Percentiles rank a stretch among this genome's conserved stretches.
These are phyloP conservation scores for Geothlypis trichas DNA, from an alignment of 2,113 vertebrate species.

Conservation along the genomic window DNA sequence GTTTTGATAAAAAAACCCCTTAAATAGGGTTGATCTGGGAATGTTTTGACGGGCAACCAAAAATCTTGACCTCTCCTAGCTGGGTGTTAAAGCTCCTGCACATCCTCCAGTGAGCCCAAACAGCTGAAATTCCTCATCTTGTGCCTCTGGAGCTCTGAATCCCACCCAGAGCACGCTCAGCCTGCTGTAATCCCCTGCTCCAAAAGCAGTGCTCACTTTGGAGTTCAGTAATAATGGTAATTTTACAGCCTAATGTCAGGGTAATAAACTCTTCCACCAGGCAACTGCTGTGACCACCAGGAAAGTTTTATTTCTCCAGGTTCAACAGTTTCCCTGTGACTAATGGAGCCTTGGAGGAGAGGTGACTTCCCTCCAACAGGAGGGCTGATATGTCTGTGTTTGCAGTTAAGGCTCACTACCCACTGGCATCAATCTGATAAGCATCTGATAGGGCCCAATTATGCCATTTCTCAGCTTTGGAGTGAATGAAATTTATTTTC, in stretches of 20 bases:
- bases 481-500: neutral
- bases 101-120: neutral
- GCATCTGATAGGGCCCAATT: neutral
- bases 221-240: neutral
- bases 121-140: neutral
- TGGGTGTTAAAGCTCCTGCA: neutral
- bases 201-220: neutral
- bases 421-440: neutral
- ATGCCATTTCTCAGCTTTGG: neutral
- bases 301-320: constrained; percentile 28
- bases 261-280: neutral
- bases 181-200: neutral
- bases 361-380: neutral
- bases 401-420: neutral
- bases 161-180: neutral
- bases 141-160: neutral
- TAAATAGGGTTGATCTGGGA: neutral
- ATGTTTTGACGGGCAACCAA: neutral
- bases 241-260: neutral
- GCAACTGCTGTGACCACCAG: neutral
- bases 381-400: neutral
- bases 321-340: constrained; percentile 24
- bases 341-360: neutral
- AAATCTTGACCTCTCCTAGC: neutral
- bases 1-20: neutral